Percentiles rank a stretch among this genome's conserved stretches.
Conservation (phyloP, 2,113 vertebrate genomes). For the Psammodynastes pulverulentus region DNA sequence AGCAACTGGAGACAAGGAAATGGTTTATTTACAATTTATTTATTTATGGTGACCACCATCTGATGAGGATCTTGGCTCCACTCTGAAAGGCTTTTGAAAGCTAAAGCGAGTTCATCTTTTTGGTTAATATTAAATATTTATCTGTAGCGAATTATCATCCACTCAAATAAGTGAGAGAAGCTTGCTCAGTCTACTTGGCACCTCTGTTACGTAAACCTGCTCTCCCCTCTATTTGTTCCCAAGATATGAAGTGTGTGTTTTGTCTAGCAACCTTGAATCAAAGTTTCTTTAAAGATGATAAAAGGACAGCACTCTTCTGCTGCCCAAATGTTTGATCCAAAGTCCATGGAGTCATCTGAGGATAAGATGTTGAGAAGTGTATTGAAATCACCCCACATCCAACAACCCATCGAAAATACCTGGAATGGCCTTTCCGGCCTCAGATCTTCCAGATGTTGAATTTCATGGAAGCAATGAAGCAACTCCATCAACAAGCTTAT, state of each 20-base stretch:
- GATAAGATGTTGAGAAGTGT: background rate
- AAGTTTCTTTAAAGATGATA: background rate
- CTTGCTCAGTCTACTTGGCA: background rate
- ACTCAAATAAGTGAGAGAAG: background rate
- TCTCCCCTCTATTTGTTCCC: background rate
- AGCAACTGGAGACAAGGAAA: background rate
- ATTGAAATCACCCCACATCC: background rate
- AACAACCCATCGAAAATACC: background rate
- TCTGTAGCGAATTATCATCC: background rate
- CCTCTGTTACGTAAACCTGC: background rate
- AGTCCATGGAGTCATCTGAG: background rate
- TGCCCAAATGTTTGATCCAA: background rate
- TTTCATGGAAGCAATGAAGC: background rate
- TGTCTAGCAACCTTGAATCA: background rate
- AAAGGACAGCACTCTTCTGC: background rate
- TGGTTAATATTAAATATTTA: background rate
- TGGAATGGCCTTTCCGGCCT: background rate
- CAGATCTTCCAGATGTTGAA: background rate
- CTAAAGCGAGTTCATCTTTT: too few species aligned
- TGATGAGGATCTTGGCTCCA: background rate
- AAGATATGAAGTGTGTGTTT: background rate
- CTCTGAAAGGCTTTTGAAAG: background rate
- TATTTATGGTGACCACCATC: background rate
- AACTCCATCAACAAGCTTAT: background rate
- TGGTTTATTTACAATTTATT: background rate